Percentiles rank a stretch among this genome's conserved stretches.
Evolutionary conservation across 2,113 vertebrate genomes (phyloP).

Genomic region (Dascyllus trimaculatus): DNA sequence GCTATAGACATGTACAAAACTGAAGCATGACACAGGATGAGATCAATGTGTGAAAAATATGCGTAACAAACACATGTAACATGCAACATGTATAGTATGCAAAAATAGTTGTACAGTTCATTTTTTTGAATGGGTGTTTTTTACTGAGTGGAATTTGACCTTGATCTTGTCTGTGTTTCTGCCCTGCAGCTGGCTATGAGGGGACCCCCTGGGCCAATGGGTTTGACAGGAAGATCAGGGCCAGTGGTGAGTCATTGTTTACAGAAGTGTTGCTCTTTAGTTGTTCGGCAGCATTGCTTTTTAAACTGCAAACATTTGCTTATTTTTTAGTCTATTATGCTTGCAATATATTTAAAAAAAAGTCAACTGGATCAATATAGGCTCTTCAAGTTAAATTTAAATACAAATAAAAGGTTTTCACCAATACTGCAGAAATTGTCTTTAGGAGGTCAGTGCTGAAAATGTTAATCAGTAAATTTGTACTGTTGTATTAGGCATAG

Average conservation of each 20-base stretch:
- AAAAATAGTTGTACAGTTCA: not conserved
- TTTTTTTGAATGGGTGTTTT: not conserved
- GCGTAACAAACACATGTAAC: not conserved
- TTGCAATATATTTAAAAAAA: no score
- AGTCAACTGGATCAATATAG: no score
- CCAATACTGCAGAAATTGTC: not conserved
- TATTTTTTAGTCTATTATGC: not conserved
- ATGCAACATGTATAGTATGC: not conserved
- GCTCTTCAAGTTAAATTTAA: no score
- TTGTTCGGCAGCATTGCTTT: not conserved
- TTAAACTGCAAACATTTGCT: not conserved
- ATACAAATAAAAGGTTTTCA: no score
- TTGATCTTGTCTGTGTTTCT: constrained; percentile 37
- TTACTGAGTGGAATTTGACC: constrained; percentile 22
- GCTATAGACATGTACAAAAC: not conserved
- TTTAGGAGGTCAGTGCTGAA: not conserved
- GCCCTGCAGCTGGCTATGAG: constrained; percentile 93
- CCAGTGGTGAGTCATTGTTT: constrained; percentile 91
- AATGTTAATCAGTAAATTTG: not conserved
- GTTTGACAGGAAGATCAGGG: constrained; percentile 96
- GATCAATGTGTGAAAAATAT: not conserved
- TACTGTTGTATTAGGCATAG: not conserved
- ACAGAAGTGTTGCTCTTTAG: not conserved
- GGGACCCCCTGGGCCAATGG: constrained; percentile 96
- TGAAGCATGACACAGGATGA: not conserved